Percentiles rank a stretch among this genome's conserved stretches.
Evolutionary conservation across 2,888 invertebrate genomes (phyloP).

Genomic region (Idaea dimidiata): DNA sequence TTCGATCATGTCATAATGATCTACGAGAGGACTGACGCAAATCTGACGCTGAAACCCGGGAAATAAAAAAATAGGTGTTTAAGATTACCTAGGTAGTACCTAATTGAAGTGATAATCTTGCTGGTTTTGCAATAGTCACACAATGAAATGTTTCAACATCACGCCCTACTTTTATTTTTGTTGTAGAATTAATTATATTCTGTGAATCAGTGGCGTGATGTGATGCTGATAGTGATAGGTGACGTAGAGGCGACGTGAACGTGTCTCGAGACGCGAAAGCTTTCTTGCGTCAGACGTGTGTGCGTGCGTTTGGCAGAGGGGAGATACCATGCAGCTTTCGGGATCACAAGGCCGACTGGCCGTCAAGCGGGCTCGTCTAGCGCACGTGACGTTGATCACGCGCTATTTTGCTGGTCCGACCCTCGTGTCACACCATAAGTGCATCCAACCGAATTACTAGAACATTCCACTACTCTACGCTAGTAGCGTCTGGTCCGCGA

Average conservation of each 20-base stretch:
- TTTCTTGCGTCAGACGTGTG: slow-evolving; percentile 21
- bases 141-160: slow-evolving; percentile 35
- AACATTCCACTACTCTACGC: slow-evolving; percentile 15
- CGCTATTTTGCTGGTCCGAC: slow-evolving; percentile 24
- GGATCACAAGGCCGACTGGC: slow-evolving; percentile 34
- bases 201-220: slow-evolving; percentile 32
- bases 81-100: neutral
- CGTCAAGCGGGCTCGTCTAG: slow-evolving; percentile 21
- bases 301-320: slow-evolving; percentile 38
- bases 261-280: slow-evolving; percentile 53
- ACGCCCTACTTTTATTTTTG: slow-evolving; percentile 32
- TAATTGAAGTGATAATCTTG: neutral
- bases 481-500: slow-evolving; percentile 1
- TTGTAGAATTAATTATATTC: slow-evolving; percentile 7
- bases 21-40: too few species aligned
- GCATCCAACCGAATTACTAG: slow-evolving; percentile 7
- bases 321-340: slow-evolving; percentile 53
- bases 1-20: too few species aligned
- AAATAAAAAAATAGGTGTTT: too few species aligned
- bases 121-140: slow-evolving; percentile 6
- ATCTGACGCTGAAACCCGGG: too few species aligned
- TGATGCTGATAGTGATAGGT: too few species aligned
- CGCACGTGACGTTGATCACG: slow-evolving; percentile 65
- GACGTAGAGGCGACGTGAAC: neutral
- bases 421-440: slow-evolving; percentile 9